These are phyloP conservation scores for Hydrozoanthus gracilis DNA, from an alignment of 92 coral and sea anemone genomes.

Conservation along the genomic window DNA sequence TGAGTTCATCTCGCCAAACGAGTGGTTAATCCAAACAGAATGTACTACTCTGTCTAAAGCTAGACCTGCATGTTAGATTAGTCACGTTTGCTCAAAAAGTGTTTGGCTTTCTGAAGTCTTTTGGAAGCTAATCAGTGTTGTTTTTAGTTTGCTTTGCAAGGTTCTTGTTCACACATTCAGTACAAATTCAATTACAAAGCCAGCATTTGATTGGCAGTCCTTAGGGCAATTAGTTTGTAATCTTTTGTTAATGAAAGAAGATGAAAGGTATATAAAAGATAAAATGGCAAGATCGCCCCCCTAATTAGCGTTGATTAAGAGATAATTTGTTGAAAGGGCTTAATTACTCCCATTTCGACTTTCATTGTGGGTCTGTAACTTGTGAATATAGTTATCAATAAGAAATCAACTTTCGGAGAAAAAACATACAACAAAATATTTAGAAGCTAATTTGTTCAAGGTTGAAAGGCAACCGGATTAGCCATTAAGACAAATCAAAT, in stretches of 20 bases:
- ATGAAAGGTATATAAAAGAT: conserved; percentile 85
- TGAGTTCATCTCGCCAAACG: conserved; percentile 67
- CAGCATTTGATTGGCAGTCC: conserved; percentile 80
- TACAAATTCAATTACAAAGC: conserved; percentile 83
- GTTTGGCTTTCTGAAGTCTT: conserved; percentile 35
- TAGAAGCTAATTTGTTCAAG: conserved; percentile 69
- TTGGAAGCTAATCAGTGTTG: conserved; percentile 46
- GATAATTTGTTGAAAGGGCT: conserved; percentile 91
- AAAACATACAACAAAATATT: conserved; percentile 52
- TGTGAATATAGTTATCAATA: conserved; percentile 76
- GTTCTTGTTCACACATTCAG: conserved; percentile 83
- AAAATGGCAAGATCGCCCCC: conserved; percentile 85
- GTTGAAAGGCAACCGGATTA: conserved; percentile 42
- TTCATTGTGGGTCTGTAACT: conserved; percentile 71
- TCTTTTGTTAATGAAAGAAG: conserved; percentile 95
- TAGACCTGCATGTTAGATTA: conserved; percentile 16
- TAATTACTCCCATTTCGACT: conserved; percentile 82
- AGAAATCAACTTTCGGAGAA: conserved; percentile 45
- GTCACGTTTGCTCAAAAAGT: not conserved
- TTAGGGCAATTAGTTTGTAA: conserved; percentile 84
- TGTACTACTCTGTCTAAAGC: not conserved
- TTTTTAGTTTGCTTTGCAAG: conserved; percentile 47
- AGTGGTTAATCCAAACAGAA: not conserved
- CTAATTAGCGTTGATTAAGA: conserved; percentile 92
- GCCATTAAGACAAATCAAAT: conserved; percentile 56